Percentiles rank a stretch among this genome's conserved stretches.
Evolutionary conservation across 2,113 vertebrate species (phyloP).

Genomic region (Calidris pugnax): DNA sequence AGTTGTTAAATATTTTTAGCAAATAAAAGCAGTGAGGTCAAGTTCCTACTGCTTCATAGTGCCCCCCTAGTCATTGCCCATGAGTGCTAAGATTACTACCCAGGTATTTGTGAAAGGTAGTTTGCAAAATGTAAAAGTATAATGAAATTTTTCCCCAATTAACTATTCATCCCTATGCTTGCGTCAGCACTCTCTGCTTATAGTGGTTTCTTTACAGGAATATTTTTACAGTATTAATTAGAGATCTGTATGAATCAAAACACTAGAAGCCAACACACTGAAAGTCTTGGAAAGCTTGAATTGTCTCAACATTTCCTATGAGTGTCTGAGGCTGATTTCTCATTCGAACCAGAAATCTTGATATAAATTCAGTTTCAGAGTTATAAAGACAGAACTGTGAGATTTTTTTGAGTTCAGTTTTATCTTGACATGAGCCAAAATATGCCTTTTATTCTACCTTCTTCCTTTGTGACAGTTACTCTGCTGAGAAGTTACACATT

Average conservation of each 20-base stretch:
- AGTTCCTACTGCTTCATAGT: neutral
- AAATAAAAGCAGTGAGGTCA: conserved; percentile 14
- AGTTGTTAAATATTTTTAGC: conserved; percentile 19
- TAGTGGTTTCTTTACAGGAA: neutral
- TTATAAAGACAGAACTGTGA: conserved; percentile 15
- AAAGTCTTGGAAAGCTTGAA: neutral
- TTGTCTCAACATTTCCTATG: neutral
- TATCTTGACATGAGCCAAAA: conserved; percentile 63
- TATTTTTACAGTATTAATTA: conserved; percentile 29
- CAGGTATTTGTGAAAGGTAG: neutral
- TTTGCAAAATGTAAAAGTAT: neutral
- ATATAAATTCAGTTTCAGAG: conserved; percentile 14
- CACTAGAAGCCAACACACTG: neutral
- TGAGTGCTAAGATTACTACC: neutral
- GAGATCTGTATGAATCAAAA: neutral
- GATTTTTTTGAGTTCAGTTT: conserved; percentile 11
- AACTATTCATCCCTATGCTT: neutral
- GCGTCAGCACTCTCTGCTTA: neutral
- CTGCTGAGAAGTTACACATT: conserved; percentile 61
- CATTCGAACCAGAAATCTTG: conserved; percentile 12
- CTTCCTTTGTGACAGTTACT: conserved; percentile 56
- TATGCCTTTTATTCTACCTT: conserved; percentile 49
- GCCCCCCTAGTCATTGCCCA: neutral
- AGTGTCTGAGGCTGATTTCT: neutral
- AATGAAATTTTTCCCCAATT: conserved; percentile 20